A percentile compares a stretch with the other conserved stretches of the same genome.
Conservation (phyloP, 2,797 vertebrate species). For the Sus cebifrons region DNA sequence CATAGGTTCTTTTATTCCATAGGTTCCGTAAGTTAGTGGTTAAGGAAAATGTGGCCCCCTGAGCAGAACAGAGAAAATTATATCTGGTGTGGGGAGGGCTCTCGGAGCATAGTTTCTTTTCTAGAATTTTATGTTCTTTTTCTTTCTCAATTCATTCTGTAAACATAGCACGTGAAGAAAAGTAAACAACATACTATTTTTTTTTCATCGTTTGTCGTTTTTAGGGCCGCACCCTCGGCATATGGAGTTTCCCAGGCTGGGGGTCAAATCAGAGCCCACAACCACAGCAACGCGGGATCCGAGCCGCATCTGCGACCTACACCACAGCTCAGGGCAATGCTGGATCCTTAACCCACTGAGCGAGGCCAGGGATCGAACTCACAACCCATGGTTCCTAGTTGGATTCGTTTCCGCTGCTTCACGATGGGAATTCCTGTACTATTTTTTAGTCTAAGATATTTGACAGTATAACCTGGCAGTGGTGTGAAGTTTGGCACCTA, state of each 20-base stretch:
- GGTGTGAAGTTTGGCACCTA: not conserved
- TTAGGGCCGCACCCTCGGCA: too few relatives aligned
- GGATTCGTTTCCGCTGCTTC: too few relatives aligned
- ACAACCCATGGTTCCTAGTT: too few relatives aligned
- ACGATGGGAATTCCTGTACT: too few relatives aligned
- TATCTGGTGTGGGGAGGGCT: not conserved
- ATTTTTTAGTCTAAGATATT: not conserved
- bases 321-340: too few relatives aligned
- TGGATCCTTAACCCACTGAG: too few relatives aligned
- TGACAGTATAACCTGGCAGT: not conserved
- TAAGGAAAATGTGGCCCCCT: constrained; percentile 39
- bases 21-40: not conserved
- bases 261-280: too few relatives aligned
- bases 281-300: too few relatives aligned
- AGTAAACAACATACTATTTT: not conserved
- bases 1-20: not conserved
- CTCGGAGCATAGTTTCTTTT: constrained; percentile 31
- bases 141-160: constrained; percentile 4
- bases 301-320: too few relatives aligned
- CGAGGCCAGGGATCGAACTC: too few relatives aligned
- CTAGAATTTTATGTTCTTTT: constrained; percentile 47
- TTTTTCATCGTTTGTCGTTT: too few relatives aligned
- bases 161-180: constrained; percentile 3
- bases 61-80: not conserved
- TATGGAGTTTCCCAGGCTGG: too few relatives aligned